Evolutionary conservation across 2,113 vertebrate species (phyloP).

Genomic region (Polypterus bichir): DNA sequence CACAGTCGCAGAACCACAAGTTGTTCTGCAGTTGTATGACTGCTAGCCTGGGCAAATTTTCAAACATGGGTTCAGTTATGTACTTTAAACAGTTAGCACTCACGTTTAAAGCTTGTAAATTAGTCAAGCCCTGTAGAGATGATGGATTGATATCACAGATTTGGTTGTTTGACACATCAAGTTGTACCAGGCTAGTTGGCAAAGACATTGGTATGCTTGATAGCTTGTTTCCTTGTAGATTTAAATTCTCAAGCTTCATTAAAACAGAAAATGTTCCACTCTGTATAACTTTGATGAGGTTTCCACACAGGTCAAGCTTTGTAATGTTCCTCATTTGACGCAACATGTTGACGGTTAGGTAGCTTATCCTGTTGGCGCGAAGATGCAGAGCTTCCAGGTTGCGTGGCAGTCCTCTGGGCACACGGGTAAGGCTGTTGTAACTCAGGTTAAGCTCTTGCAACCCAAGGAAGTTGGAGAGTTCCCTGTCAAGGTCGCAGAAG

Average conservation of each 20-base stretch:
- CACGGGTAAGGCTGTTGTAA: conserved; percentile 44
- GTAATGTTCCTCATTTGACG: conserved; percentile 49
- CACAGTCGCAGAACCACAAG: conserved; percentile 53
- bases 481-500: conserved; percentile 51
- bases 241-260: conserved; percentile 36
- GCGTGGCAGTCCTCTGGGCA: conserved; percentile 51
- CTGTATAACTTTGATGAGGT: conserved; percentile 49
- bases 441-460: conserved; percentile 56
- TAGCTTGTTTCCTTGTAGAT: conserved; percentile 46
- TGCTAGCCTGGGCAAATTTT: conserved; percentile 34
- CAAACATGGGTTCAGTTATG: conserved; percentile 44
- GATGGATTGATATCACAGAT: conserved; percentile 40
- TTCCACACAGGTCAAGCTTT: conserved; percentile 47
- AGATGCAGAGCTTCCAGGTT: conserved; percentile 51
- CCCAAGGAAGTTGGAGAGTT: conserved; percentile 35
- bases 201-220: conserved; percentile 37
- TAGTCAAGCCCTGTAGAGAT: conserved; percentile 39
- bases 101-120: conserved; percentile 51
- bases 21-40: conserved; percentile 45
- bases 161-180: conserved; percentile 53
- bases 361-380: conserved; percentile 54
- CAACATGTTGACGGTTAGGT: conserved; percentile 42
- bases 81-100: conserved; percentile 53
- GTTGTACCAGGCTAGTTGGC: conserved; percentile 40
- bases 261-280: conserved; percentile 40